Evolutionary conservation across 2,113 vertebrate species (phyloP), one percentile per base, ranked within the genome.

Genomic region (Setophaga kirtlandii): DNA sequence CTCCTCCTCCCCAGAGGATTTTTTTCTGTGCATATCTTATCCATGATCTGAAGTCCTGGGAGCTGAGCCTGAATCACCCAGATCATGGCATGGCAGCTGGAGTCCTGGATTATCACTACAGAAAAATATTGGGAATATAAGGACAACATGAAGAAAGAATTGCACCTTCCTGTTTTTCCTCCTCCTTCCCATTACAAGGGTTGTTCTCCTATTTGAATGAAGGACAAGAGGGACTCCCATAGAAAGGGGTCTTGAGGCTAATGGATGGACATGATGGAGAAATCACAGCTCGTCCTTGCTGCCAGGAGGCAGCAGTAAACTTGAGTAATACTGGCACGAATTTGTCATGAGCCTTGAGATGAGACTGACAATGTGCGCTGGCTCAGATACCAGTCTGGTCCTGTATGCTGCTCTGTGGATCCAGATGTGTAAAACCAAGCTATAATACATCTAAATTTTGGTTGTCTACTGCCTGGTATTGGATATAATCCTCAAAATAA

Each of bases 361-460:
- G 3, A 87, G 20, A 41, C 3, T 78, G 75, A 76, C n/a, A 60
- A 33, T 4, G 3, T 35, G 17, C 0, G 0, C 58, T 39, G 39
- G 5, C 30, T 75, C 68, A 33, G 28, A 80, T 16, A 68, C 27
- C 25, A 56, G 3, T 68, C 53, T 56, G 16, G 10, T 76, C 12
- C 62, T 55, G 15, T 76, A 22, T 15, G n/a, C 9, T 76, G 8
- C 13, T 46, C 69, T n/a, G 7, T 15, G 15, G 21, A 83, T 24
- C 42, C 15, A 60, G 62, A 42, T 30, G 6, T 65, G 46, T 46
- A 53, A 76, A 92, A 58, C 10, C 13, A 53, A 83, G 19, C 18
- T 58, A 13, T 49, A 78, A 31, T 62, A 30, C 7, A n/a, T 27
- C 5, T 55, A n/a, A 44, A 56, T 56, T 83, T 83, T 64, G 23